These are phyloP conservation scores for Halocaridina rubra DNA, from an alignment of 2,888 invertebrate genomes.

Conservation along the genomic window DNA sequence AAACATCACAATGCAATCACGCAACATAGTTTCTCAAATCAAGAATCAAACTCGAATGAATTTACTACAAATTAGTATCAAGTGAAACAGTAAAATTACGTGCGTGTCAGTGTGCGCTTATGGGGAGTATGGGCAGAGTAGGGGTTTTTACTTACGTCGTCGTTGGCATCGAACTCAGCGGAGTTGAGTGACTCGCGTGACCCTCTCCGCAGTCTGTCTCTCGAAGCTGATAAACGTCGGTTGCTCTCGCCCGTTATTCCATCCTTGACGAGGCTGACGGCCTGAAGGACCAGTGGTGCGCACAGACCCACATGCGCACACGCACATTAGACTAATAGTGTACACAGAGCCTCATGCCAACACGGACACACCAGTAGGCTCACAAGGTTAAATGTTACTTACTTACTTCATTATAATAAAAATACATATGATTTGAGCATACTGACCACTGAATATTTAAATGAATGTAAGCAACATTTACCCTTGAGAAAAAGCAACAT, in stretches of 20 bases:
- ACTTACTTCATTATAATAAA: background rate
- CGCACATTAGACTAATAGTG: slow-evolving; percentile 43
- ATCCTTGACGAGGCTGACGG: slow-evolving; percentile 53
- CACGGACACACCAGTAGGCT: slow-evolving; percentile 7
- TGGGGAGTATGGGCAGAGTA: slow-evolving; percentile 33
- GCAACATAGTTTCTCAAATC: too few species aligned
- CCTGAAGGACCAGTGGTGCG: slow-evolving; percentile 44
- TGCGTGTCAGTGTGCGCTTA: slow-evolving; percentile 59
- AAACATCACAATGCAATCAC: too few species aligned
- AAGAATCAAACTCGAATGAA: too few species aligned
- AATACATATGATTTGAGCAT: too few species aligned
- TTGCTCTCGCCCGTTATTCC: slow-evolving; percentile 20
- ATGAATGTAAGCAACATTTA: background rate
- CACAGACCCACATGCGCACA: slow-evolving; percentile 44
- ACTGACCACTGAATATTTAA: background rate
- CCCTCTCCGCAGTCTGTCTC: slow-evolving; percentile 48
- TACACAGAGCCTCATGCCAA: slow-evolving; percentile 33
- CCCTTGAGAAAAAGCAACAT: background rate
- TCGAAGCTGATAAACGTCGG: slow-evolving; percentile 38
- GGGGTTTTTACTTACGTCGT: slow-evolving; percentile 45
- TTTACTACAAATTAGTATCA: too few species aligned
- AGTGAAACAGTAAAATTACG: slow-evolving; percentile 40
- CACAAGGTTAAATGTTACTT: slow-evolving; percentile 9
- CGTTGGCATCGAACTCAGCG: slow-evolving; percentile 52
- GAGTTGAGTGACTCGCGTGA: slow-evolving; percentile 53